A percentile compares a stretch with the other conserved stretches of the same genome.
phyloP scores from a whole-genome alignment of 2,797 vertebrate species.

The Takifugu ocellatus region DNA sequence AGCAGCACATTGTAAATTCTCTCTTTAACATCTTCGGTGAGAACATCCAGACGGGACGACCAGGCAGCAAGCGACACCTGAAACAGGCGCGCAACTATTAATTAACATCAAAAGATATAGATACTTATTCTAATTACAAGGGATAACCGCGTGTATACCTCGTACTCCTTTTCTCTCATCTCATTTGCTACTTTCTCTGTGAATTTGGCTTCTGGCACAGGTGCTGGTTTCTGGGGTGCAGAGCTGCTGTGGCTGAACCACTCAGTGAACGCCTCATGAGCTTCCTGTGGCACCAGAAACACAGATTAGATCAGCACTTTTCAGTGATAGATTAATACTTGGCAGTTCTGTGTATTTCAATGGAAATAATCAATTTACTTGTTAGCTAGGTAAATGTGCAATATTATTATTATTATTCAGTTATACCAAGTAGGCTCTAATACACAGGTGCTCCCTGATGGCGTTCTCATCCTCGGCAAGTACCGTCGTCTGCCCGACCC shows the following conservation, averaged over 20 bases:
- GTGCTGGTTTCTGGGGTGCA: constrained; percentile 86
- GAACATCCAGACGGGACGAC: constrained; percentile 84
- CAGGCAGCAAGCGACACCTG: constrained; percentile 71
- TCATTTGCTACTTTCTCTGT: constrained; percentile 93
- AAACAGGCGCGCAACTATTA: background rate
- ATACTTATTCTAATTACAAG: background rate
- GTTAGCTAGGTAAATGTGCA: too few relatives aligned
- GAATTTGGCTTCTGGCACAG: constrained; percentile 85
- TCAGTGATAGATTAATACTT: too few relatives aligned
- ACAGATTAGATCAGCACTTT: background rate
- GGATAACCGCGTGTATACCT: constrained; percentile 67
- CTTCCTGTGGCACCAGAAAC: constrained; percentile 50
- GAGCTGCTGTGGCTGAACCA: constrained; percentile 95
- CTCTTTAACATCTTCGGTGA: constrained; percentile 93
- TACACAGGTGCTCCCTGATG: constrained; percentile 92
- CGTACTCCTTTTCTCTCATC: constrained; percentile 92
- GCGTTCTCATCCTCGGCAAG: constrained; percentile 92
- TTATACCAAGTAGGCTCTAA: constrained; percentile 91
- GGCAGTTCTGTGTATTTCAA: background rate
- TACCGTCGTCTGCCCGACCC: constrained; percentile 79
- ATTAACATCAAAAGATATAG: background rate
- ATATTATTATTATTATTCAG: too few relatives aligned
- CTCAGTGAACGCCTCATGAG: constrained; percentile 89
- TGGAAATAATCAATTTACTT: too few relatives aligned
- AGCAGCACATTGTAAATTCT: constrained; percentile 97